A percentile compares a stretch with the other conserved stretches of the same genome.
Evolutionary conservation across 1,140 invertebrate genomes (phyloP).

Genomic region (Diuraphis noxia): DNA sequence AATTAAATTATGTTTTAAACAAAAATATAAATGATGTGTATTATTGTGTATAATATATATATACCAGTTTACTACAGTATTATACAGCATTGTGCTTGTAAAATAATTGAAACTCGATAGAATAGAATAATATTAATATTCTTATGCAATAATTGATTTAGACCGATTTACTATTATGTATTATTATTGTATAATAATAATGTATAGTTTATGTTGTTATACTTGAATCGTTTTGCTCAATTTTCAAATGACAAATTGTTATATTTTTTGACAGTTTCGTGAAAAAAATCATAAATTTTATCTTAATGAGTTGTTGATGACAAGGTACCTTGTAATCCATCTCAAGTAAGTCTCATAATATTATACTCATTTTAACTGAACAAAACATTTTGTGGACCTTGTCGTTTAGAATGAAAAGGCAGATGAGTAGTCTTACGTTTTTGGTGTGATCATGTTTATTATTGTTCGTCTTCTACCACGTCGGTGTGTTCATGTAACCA

Average conservation of each 20-base stretch:
- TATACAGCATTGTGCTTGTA: background rate
- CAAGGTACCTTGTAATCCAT: background rate
- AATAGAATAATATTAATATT: too few species aligned
- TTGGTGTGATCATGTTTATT: slow-evolving; percentile 35
- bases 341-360: background rate
- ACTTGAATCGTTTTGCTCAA: background rate
- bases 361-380: background rate
- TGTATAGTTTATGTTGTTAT: background rate
- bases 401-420: background rate
- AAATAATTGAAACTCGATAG: background rate
- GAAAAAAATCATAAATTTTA: background rate
- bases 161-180: too few species aligned
- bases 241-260: background rate
- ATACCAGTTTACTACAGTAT: too few species aligned
- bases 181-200: too few species aligned
- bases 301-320: background rate
- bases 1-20: background rate
- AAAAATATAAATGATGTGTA: too few species aligned
- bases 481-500: slow-evolving; percentile 19
- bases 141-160: too few species aligned
- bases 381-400: background rate
- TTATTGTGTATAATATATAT: background rate
- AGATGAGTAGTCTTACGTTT: background rate
- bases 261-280: background rate
- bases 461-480: background rate